Conservation (phyloP, 2,113 vertebrate species). For the Tachysurus fulvidraco region DNA sequence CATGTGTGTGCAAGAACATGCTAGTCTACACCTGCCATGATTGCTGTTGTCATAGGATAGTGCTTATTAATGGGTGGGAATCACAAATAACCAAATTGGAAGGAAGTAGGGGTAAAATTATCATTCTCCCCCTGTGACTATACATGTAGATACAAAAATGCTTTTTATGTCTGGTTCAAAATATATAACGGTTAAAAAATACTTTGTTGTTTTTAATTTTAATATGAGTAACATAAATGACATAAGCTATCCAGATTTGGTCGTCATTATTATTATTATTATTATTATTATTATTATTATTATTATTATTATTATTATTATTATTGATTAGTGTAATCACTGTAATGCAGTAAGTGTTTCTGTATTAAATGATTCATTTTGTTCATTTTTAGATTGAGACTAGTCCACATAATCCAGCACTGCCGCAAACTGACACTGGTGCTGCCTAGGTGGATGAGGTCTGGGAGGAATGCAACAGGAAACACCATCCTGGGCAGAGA, state of each 20-base stretch:
- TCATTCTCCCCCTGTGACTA: too few relatives aligned
- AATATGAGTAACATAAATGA: not conserved
- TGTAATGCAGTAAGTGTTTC: not conserved
- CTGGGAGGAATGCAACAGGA: slow-evolving; percentile 51
- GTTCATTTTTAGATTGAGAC: not conserved
- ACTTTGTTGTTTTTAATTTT: not conserved
- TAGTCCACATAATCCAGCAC: not conserved
- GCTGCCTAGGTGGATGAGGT: not conserved
- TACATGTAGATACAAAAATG: too few relatives aligned
- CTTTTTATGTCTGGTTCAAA: too few relatives aligned
- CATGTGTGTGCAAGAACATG: too few relatives aligned
- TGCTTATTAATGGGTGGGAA: too few relatives aligned
- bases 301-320: too few relatives aligned
- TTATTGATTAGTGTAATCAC: not conserved
- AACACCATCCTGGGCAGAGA: slow-evolving; percentile 49
- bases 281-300: too few relatives aligned
- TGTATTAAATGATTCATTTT: not conserved
- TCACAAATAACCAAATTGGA: too few relatives aligned
- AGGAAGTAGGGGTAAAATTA: too few relatives aligned
- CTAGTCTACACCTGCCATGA: too few relatives aligned
- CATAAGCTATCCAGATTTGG: not conserved
- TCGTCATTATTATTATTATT: not conserved
- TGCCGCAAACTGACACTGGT: slow-evolving; percentile 7
- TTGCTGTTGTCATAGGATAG: too few relatives aligned
- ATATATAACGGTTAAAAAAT: too few relatives aligned